These are phyloP conservation scores for Callyntrura guangdongensis DNA, from an alignment of 2,888 invertebrate genomes.

Conservation along the genomic window DNA sequence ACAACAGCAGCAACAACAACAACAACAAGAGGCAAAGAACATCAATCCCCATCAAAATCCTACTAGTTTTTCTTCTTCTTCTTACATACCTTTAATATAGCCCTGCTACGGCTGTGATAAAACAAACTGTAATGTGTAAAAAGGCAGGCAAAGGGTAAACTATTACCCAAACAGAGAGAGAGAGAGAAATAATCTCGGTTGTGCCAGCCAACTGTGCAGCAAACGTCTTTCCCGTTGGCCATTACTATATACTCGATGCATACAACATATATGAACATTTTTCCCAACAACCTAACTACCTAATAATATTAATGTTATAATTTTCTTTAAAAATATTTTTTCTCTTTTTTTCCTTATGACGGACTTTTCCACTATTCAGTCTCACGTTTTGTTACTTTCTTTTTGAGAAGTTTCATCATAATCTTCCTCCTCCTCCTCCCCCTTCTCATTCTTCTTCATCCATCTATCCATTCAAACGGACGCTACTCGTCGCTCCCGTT, in stretches of 20 bases:
- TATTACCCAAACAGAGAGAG: too few relatives aligned
- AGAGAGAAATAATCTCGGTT: too few relatives aligned
- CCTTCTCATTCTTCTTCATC: not conserved
- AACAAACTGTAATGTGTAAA: too few relatives aligned
- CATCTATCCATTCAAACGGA: conserved; percentile 40
- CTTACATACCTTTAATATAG: too few relatives aligned
- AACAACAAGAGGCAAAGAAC: not conserved
- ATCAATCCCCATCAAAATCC: conserved; percentile 45
- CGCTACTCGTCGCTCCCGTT: conserved; percentile 26
- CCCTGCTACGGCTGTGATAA: too few relatives aligned
- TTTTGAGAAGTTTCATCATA: not conserved
- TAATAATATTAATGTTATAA: not conserved
- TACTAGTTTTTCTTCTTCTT: not conserved
- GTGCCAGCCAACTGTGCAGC: too few relatives aligned
- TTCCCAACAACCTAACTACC: too few relatives aligned
- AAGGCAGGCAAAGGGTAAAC: too few relatives aligned
- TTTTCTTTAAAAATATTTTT: not conserved
- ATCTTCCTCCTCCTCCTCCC: not conserved
- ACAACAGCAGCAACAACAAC: too few relatives aligned
- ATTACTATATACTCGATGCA: too few relatives aligned
- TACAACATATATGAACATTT: too few relatives aligned
- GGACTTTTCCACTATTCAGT: not conserved
- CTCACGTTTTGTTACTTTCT: not conserved
- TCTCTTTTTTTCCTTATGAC: not conserved
- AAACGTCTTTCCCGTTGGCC: too few relatives aligned